These are phyloP conservation scores for Paracentrotus lividus DNA, from an alignment of 53 echinoderm and acorn worm genomes.

Conservation along the genomic window DNA sequence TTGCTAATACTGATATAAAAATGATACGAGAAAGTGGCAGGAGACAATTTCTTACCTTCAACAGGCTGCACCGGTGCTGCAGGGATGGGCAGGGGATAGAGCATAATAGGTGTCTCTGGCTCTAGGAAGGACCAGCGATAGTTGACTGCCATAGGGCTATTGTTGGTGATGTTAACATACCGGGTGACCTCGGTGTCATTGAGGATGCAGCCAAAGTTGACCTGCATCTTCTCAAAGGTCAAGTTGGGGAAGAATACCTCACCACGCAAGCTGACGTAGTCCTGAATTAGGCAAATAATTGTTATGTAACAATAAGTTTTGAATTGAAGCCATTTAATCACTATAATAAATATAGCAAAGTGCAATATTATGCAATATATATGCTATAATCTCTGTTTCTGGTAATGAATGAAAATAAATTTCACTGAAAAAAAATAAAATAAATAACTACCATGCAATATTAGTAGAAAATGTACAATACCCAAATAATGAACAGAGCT, in stretches of 20 bases:
- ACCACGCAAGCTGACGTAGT: conserved; percentile 92
- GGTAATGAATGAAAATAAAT: too few species aligned
- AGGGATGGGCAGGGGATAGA: conserved; percentile 88
- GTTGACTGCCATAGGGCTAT: conserved; percentile 96
- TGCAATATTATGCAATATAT: too few species aligned
- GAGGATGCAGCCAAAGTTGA: conserved; percentile 99
- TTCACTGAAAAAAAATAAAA: too few species aligned
- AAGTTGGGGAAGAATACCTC: conserved; percentile 99
- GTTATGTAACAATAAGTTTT: background rate
- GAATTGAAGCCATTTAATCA: background rate
- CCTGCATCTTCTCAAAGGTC: conserved; percentile 94
- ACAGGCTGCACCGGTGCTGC: conserved; percentile 57
- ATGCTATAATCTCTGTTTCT: too few species aligned
- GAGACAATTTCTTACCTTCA: conserved; percentile 32
- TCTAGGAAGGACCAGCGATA: conserved; percentile 99
- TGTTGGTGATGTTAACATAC: conserved; percentile 96
- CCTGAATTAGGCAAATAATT: conserved; percentile 71
- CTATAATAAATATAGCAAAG: too few species aligned
- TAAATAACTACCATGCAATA: too few species aligned
- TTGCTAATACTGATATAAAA: background rate
- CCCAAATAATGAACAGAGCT: too few species aligned
- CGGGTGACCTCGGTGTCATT: conserved; percentile 99
- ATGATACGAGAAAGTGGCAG: background rate
- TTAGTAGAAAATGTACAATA: too few species aligned
- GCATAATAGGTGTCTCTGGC: conserved; percentile 85